Conservation (phyloP, 2,888 invertebrate genomes). For the Ferrisia virgata region DNA sequence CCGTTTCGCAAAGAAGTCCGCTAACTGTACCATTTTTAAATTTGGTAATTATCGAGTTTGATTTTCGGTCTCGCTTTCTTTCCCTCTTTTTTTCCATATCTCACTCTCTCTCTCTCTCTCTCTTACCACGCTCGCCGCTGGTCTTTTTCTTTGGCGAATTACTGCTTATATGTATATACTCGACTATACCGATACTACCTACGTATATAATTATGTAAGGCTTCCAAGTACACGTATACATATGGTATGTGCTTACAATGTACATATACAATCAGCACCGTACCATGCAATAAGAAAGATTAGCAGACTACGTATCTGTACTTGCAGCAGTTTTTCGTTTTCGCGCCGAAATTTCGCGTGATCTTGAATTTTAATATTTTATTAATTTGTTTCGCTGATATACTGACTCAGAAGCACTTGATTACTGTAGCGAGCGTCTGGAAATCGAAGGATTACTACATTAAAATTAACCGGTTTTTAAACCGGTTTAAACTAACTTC, state of each 20-base stretch:
- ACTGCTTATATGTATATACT: too few species aligned
- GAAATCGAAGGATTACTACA: constrained; percentile 9
- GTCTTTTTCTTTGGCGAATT: neutral
- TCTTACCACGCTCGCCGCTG: too few species aligned
- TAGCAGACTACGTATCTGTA: neutral
- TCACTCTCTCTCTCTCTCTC: neutral
- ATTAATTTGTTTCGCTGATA: neutral
- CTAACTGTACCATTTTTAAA: neutral
- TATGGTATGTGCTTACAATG: too few species aligned
- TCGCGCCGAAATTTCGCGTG: neutral
- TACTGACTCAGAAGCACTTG: neutral
- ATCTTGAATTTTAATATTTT: constrained; percentile 11
- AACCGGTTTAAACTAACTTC: constrained; percentile 29
- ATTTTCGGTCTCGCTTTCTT: too few species aligned
- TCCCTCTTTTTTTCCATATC: too few species aligned
- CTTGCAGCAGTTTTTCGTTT: too few species aligned
- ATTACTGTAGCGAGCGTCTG: constrained; percentile 10
- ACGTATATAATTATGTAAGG: neutral
- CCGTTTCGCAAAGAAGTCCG: neutral
- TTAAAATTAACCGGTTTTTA: constrained; percentile 35
- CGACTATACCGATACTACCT: neutral
- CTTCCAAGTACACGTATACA: neutral
- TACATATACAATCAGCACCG: too few species aligned
- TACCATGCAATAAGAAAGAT: neutral
- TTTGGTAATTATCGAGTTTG: neutral